phyloP scores from a whole-genome alignment of 2,113 vertebrate genomes.

The Epinephelus moara region DNA sequence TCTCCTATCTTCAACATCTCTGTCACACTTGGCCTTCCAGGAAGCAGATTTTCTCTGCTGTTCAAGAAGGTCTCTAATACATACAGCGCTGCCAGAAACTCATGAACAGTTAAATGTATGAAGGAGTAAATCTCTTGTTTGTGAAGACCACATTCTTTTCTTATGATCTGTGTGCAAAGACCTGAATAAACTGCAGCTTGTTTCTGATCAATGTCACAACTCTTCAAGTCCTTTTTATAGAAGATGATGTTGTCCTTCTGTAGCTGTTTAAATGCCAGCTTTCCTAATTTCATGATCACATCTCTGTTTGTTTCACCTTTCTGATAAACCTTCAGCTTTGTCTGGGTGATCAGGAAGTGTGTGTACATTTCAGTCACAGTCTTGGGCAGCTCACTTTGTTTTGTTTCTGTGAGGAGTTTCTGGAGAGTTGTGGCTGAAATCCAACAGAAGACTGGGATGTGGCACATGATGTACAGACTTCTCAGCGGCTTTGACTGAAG shows the following conservation, averaged over 20 bases:
- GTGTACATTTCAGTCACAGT: slow-evolving; percentile 47
- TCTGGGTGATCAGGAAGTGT: slow-evolving; percentile 48
- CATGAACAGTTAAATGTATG: slow-evolving; percentile 48
- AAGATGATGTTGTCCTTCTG: slow-evolving; percentile 7
- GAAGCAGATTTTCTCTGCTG: neutral
- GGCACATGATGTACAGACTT: slow-evolving; percentile 49
- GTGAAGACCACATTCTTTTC: slow-evolving; percentile 33
- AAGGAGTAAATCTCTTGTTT: slow-evolving; percentile 30
- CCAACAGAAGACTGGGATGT: slow-evolving; percentile 47
- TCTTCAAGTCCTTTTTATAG: neutral
- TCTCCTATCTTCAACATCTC: neutral
- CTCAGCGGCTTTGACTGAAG: slow-evolving; percentile 16
- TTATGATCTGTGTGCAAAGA: slow-evolving; percentile 48
- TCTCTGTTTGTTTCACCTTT: neutral
- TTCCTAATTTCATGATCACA: slow-evolving; percentile 43
- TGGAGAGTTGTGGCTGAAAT: slow-evolving; percentile 18
- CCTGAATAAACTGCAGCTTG: slow-evolving; percentile 39
- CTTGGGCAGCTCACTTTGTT: slow-evolving; percentile 20
- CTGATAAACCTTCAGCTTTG: slow-evolving; percentile 18
- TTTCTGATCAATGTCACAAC: slow-evolving; percentile 16
- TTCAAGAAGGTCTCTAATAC: slow-evolving; percentile 37
- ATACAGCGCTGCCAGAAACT: slow-evolving; percentile 57
- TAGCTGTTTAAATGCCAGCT: slow-evolving; percentile 49
- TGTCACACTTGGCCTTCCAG: neutral
- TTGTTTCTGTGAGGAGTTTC: neutral